Evolutionary conservation across 2,888 invertebrate genomes (phyloP).

Genomic region (Lepidocyrtinus sp.): DNA sequence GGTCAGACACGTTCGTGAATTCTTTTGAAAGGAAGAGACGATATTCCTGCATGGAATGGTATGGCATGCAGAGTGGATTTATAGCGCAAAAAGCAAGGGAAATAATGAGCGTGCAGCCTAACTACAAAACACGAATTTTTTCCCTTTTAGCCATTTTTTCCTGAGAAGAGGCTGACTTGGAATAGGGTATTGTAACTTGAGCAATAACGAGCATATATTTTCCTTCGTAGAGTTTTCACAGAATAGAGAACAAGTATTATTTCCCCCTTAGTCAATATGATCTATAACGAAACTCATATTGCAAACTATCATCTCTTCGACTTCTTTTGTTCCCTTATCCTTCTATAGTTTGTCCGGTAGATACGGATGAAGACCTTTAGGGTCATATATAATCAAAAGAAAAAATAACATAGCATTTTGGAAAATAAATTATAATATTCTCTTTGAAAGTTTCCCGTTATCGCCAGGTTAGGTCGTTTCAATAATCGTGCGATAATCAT

Average conservation of each 20-base stretch:
- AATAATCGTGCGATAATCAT: background rate
- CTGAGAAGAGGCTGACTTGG: background rate
- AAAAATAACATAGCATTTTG: background rate
- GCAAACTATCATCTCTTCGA: background rate
- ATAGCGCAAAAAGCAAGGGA: background rate
- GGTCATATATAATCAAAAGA: background rate
- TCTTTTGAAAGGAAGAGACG: background rate
- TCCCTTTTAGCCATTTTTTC: background rate
- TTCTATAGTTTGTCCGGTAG: background rate
- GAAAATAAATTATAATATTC: background rate
- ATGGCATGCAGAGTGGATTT: background rate
- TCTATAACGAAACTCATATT: background rate
- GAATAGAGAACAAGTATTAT: background rate
- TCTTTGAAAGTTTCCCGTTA: background rate
- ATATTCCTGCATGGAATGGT: background rate
- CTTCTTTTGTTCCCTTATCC: background rate
- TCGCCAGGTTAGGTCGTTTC: background rate
- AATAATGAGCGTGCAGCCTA: background rate
- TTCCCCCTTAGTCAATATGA: background rate
- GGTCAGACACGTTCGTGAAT: conserved; percentile 26
- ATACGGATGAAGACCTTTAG: background rate
- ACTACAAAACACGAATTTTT: background rate
- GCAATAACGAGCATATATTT: background rate
- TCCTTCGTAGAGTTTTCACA: background rate
- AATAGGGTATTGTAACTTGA: background rate